Conservation (phyloP, 2,888 invertebrate species). For the Ischnura elegans region DNA sequence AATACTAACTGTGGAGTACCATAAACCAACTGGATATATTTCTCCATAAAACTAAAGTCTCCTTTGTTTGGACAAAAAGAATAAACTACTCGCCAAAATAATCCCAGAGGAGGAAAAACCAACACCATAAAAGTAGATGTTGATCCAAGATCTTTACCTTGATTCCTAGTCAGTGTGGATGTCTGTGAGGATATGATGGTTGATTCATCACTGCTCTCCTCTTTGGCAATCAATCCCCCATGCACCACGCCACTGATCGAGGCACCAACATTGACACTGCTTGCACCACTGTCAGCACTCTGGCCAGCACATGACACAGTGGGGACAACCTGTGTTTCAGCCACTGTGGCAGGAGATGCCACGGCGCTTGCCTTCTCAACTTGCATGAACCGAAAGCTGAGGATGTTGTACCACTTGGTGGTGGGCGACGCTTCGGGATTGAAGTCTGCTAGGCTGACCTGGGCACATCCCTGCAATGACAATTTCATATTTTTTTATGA, state of each 20-base stretch:
- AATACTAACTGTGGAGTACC: no score
- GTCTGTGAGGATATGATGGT: slow-evolving; percentile 98
- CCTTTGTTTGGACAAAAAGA: slow-evolving; percentile 42
- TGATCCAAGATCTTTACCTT: slow-evolving; percentile 79
- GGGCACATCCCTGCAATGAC: slow-evolving; percentile 90
- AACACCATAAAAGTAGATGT: neutral
- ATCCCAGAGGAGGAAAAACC: neutral
- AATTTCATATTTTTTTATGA: slow-evolving; percentile 73
- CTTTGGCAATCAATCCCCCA: slow-evolving; percentile 79
- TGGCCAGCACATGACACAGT: slow-evolving; percentile 47
- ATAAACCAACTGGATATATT: no score
- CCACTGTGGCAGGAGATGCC: slow-evolving; percentile 67
- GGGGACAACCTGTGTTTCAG: slow-evolving; percentile 38
- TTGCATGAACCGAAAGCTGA: slow-evolving; percentile 90
- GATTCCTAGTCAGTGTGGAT: slow-evolving; percentile 95
- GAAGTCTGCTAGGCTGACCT: slow-evolving; percentile 97
- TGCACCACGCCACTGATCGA: slow-evolving; percentile 12
- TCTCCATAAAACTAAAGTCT: slow-evolving; percentile 61
- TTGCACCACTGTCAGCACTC: slow-evolving; percentile 50
- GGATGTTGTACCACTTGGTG: slow-evolving; percentile 96
- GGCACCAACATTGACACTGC: slow-evolving; percentile 56
- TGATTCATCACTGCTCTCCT: slow-evolving; percentile 97
- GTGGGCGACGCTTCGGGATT: slow-evolving; percentile 88
- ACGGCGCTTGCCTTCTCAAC: slow-evolving; percentile 73
- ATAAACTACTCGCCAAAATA: neutral